phyloP scores from a whole-genome alignment of 64 coral and sea anemone species.

The Acropora yongei region DNA sequence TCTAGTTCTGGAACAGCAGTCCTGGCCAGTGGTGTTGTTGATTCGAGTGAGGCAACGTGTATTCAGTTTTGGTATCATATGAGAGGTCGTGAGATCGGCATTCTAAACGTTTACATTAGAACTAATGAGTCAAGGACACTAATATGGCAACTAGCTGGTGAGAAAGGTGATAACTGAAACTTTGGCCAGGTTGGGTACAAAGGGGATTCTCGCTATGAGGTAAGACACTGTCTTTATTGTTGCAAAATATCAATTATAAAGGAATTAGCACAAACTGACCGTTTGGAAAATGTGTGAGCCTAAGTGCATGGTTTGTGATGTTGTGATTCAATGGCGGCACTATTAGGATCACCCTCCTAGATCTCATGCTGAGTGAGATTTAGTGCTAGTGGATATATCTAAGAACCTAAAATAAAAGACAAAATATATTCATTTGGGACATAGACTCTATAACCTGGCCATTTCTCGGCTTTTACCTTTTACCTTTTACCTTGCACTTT shows the following conservation, averaged over 20 bases:
- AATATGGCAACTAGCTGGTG: conserved; percentile 34
- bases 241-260: neutral
- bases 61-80: conserved; percentile 78
- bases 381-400: too few relatives aligned
- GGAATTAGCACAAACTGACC: neutral
- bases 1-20: conserved; percentile 12
- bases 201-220: conserved; percentile 13
- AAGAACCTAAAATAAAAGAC: too few relatives aligned
- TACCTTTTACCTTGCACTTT: too few relatives aligned
- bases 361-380: too few relatives aligned
- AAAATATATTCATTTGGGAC: too few relatives aligned
- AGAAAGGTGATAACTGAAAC: conserved; percentile 37
- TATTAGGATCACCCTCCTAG: too few relatives aligned
- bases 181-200: conserved; percentile 57
- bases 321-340: too few relatives aligned
- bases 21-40: neutral
- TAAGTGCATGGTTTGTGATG: too few relatives aligned
- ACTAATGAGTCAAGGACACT: conserved; percentile 7
- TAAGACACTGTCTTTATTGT: neutral
- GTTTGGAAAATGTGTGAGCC: too few relatives aligned
- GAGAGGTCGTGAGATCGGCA: conserved; percentile 52
- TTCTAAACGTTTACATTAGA: conserved; percentile 34
- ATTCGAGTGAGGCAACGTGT: conserved; percentile 10
- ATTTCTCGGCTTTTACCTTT: too few relatives aligned
- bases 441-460: too few relatives aligned